Evolutionary conservation across 2,113 vertebrate species (phyloP).

Genomic region (Tragelaphus scriptus): DNA sequence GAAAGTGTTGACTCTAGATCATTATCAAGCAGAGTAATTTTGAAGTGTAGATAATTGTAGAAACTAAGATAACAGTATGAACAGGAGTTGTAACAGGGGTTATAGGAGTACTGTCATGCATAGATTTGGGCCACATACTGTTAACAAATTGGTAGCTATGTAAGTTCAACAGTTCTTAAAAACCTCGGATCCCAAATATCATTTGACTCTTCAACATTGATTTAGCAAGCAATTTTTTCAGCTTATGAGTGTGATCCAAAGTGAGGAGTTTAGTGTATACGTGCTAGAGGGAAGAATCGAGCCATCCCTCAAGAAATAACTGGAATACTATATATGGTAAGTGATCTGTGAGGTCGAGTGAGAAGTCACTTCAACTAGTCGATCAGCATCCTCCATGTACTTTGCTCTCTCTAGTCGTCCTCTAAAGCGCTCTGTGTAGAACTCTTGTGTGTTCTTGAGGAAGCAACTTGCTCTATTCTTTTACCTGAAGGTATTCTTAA

Average conservation of each 20-base stretch:
- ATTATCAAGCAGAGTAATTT: conserved; percentile 26
- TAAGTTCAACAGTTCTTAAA: neutral
- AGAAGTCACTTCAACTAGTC: neutral
- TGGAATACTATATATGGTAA: neutral
- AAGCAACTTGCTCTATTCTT: neutral
- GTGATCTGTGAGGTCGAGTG: neutral
- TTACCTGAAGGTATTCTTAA: neutral
- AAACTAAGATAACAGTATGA: conserved; percentile 9
- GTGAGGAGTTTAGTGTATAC: neutral
- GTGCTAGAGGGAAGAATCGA: neutral
- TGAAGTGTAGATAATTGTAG: neutral
- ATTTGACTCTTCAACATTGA: neutral
- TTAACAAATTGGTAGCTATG: neutral
- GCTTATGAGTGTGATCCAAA: neutral
- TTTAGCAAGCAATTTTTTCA: neutral
- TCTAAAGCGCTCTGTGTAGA: neutral
- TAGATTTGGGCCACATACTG: neutral
- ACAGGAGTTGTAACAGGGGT: neutral
- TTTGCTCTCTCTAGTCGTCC: neutral
- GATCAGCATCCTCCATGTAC: neutral
- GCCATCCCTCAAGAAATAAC: neutral
- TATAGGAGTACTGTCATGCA: neutral
- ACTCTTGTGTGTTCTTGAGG: neutral
- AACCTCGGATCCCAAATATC: neutral
- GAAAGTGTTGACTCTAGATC: neutral